Base-by-base conservation (phyloP, 1,140 invertebrate species). In the Drosophila willistoni region DNA sequence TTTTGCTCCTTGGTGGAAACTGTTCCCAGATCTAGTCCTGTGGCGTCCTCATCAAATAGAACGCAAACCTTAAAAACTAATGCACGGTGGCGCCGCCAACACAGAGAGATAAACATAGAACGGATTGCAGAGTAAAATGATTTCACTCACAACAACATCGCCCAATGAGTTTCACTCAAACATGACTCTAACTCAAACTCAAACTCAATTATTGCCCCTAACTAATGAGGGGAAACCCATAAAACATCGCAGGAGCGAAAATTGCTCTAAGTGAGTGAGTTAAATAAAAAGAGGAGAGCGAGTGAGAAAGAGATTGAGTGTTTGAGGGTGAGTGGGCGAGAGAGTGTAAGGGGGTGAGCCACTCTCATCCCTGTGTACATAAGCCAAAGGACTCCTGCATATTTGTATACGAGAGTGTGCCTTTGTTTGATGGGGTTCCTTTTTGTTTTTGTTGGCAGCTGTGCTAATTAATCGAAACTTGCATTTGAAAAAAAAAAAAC, bases 401-500 rank as follows among this genome's bases (percentile, higher is more conserved):
- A 68, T 68, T 14, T 62, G 39, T 25, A 54, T 57, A 17, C 9
- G 9, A 10, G 9, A 3, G 19, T 51, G 7, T 51, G 44, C 10
- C 2, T 51, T 9, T 51, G 44, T 51, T 51, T 51, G 17, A 51
- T 51, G 17, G 44, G 4, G 44, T 59, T 13, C 36, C 33, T 59
- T 19, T 59, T 19, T 64, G 42, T 64, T 7, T 61, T 59, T 62
- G 42, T 17, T 55, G 42, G 41, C 75, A 77, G 75, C 66, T 76
- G 83, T 67, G 83, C 79, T 86, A 86, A 87, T 86, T 86, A 83
- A 86, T 79, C 41, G 54, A 77, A 72, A 56, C 60, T 83, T 69
- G 66, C 68, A 77, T 57, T 75, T 69, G 51, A 74, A 77, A 41
- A 57, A 64, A 57, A 64, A 60, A 68, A 74, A 77, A 41, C 54